Evolutionary conservation across 2,888 invertebrate genomes (phyloP).

Genomic region (Cancer borealis): DNA sequence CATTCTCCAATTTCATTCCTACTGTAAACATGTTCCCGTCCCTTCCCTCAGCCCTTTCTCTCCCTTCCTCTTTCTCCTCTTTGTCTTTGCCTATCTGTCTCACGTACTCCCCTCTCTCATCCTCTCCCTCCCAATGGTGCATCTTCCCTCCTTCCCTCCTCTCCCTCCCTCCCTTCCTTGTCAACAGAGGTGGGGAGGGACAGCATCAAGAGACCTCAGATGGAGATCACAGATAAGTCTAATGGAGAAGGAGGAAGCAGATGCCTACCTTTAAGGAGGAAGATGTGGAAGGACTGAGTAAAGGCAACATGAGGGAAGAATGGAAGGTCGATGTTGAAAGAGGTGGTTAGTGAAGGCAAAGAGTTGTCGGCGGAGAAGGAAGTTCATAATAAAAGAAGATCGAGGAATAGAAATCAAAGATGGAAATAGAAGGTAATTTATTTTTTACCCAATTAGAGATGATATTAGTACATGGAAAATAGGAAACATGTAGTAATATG

Average conservation of each 20-base stretch:
- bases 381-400: not conserved
- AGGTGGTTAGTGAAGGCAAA: not conserved
- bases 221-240: conserved; percentile 33
- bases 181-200: not conserved
- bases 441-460: not conserved
- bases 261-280: not conserved
- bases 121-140: not conserved
- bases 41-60: not conserved
- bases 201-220: not conserved
- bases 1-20: not conserved
- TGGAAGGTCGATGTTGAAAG: not conserved
- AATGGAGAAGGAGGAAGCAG: not conserved
- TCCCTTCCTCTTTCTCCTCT: not conserved
- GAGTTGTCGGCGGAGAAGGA: not conserved
- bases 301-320: not conserved
- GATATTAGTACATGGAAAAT: not conserved
- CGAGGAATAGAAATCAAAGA: not conserved
- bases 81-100: not conserved
- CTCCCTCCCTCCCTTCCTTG: not conserved
- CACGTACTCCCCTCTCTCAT: not conserved
- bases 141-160: not conserved
- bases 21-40: not conserved
- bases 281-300: not conserved
- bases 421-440: not conserved
- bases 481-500: not conserved